Conservation (phyloP, 2,797 vertebrate species). For the Lerista edwardsae region DNA sequence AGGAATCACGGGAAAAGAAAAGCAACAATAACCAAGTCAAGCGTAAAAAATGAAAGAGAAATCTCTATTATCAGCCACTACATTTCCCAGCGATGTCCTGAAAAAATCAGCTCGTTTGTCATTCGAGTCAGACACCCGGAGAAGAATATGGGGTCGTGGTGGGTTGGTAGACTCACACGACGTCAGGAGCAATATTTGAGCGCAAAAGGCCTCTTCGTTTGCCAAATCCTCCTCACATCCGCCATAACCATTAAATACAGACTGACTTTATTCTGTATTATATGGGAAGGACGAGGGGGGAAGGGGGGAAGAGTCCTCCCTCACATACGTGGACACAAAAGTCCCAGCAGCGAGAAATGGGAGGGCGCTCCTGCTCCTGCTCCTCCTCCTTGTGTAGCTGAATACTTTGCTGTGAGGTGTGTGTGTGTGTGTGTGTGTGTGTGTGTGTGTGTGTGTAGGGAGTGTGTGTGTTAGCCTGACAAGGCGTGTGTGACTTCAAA, state of each 20-base stretch:
- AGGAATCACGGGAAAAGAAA: conserved; percentile 99
- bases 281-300: no score
- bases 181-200: conserved; percentile 92
- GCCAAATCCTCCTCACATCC: conserved; percentile 95
- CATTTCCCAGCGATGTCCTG: conserved; percentile 99
- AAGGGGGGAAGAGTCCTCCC: conserved; percentile 79
- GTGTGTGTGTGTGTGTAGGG: accelerated
- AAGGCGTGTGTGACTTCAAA: no score
- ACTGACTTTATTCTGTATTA: conserved; percentile 99
- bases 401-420: background rate
- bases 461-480: background rate
- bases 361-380: conserved; percentile 26
- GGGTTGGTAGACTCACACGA: conserved; percentile 99
- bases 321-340: conserved; percentile 84
- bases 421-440: accelerated
- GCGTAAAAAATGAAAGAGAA: conserved; percentile 99
- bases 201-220: conserved; percentile 89
- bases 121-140: conserved; percentile 97
- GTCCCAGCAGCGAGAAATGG: conserved; percentile 68
- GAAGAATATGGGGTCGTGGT: conserved; percentile 95
- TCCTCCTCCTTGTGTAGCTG: background rate
- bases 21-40: conserved; percentile 99
- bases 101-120: conserved; percentile 97
- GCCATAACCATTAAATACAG: conserved; percentile 99
- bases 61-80: conserved; percentile 99